Evolutionary conservation across 2,888 invertebrate genomes (phyloP).

Genomic region (Stenotaenia linearis): DNA sequence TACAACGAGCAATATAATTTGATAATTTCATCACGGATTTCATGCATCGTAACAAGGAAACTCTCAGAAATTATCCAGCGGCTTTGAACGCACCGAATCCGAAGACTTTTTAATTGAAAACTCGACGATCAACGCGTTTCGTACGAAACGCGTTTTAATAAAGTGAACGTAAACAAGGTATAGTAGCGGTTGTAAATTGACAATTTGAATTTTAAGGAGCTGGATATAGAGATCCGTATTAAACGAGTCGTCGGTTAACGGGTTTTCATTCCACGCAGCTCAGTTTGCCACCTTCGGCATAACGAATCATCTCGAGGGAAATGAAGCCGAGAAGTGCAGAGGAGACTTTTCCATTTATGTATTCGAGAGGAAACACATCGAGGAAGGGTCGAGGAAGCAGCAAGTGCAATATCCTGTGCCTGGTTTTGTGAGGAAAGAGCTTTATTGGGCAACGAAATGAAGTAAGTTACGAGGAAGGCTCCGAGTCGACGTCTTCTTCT

Average conservation of each 20-base stretch:
- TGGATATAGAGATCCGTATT: background rate
- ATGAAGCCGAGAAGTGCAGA: background rate
- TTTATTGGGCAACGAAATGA: conserved; percentile 9
- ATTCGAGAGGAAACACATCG: background rate
- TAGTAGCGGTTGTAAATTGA: background rate
- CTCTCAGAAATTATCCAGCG: no score
- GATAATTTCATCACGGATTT: no score
- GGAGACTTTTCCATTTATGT: conserved; percentile 4
- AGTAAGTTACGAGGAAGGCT: background rate
- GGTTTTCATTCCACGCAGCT: background rate
- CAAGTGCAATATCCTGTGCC: conserved; percentile 1
- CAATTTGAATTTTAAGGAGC: background rate
- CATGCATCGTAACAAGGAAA: no score
- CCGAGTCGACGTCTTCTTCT: background rate
- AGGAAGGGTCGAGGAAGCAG: background rate
- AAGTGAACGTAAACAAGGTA: conserved; percentile 2
- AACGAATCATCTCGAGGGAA: background rate
- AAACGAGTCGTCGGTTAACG: background rate
- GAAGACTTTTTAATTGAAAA: background rate
- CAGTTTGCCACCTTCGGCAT: background rate
- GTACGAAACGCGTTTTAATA: background rate
- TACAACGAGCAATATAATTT: no score
- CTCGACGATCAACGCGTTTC: background rate
- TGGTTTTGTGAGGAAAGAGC: background rate
- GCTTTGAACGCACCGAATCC: no score